Evolutionary conservation across 1,140 invertebrate genomes (phyloP).

Genomic region (Planococcus citri): DNA sequence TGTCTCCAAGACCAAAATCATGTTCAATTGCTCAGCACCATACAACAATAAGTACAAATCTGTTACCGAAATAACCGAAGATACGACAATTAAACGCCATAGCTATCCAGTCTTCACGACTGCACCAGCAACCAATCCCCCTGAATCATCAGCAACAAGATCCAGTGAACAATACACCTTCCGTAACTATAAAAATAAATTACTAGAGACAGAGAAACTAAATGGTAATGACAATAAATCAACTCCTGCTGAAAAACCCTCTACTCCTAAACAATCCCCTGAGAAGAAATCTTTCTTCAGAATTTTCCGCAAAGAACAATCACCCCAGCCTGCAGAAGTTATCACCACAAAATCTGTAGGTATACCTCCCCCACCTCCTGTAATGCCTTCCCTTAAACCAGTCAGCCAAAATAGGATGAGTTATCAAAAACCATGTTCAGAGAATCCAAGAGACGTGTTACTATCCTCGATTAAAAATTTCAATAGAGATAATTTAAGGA

Average conservation of each 20-base stretch:
- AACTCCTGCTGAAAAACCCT: too few relatives aligned
- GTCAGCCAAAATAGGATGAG: not conserved
- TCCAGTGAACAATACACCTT: not conserved
- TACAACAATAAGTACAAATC: not conserved
- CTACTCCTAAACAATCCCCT: not conserved
- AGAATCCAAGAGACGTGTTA: not conserved
- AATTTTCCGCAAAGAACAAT: not conserved
- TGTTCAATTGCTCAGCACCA: not conserved
- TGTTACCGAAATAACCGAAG: not conserved
- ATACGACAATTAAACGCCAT: not conserved
- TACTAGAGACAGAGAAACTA: not conserved
- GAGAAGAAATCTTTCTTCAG: not conserved
- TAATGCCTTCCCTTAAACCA: constrained; percentile 24
- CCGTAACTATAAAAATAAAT: not conserved
- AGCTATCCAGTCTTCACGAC: not conserved
- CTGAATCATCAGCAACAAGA: not conserved
- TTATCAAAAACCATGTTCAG: not conserved
- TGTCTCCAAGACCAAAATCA: not conserved
- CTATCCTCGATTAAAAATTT: constrained; percentile 10
- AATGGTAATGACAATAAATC: not conserved
- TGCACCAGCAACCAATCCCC: not conserved
- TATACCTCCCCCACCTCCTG: constrained; percentile 24
- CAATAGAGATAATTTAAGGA: not conserved
- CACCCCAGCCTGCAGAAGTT: not conserved
- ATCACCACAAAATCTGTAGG: not conserved